Conservation (phyloP, 2,797 vertebrate species). For the Ciconia nigra region DNA sequence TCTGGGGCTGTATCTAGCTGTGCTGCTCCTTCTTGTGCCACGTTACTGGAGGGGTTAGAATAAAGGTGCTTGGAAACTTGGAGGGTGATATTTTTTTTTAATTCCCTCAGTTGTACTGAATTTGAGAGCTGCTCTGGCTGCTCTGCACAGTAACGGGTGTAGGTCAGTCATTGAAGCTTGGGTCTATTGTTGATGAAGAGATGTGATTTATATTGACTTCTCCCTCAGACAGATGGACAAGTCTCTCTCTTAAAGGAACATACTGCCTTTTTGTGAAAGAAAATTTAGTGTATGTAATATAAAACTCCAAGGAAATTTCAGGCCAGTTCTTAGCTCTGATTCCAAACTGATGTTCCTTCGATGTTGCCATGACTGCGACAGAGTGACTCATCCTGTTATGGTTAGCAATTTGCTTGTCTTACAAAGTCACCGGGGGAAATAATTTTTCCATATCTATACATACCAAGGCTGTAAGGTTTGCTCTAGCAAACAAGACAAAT, state of each 20-base stretch:
- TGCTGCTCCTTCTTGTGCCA: not conserved
- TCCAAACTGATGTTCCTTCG: conserved; percentile 50
- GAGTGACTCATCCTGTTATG: conserved; percentile 66
- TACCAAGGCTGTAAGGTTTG: conserved; percentile 12
- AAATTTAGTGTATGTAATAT: not conserved
- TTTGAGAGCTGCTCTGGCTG: not conserved
- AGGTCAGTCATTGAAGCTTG: not conserved
- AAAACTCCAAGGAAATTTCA: conserved; percentile 31
- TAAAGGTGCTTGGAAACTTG: not conserved
- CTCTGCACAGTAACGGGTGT: not conserved
- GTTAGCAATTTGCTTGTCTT: conserved; percentile 48
- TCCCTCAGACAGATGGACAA: not conserved
- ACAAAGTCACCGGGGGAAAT: conserved; percentile 59
- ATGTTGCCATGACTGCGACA: conserved; percentile 69
- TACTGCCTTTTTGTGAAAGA: not conserved
- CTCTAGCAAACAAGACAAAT: conserved; percentile 23
- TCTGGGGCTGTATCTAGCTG: not conserved
- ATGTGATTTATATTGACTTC: not conserved
- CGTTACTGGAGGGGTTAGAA: not conserved
- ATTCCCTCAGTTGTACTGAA: not conserved
- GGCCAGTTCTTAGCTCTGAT: conserved; percentile 10
- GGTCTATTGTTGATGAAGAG: not conserved
- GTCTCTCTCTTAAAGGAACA: not conserved
- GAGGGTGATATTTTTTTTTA: not conserved
- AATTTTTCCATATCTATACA: conserved; percentile 44